phyloP scores from a whole-genome alignment of 2,113 vertebrate genomes.

The Polyodon spathula region DNA sequence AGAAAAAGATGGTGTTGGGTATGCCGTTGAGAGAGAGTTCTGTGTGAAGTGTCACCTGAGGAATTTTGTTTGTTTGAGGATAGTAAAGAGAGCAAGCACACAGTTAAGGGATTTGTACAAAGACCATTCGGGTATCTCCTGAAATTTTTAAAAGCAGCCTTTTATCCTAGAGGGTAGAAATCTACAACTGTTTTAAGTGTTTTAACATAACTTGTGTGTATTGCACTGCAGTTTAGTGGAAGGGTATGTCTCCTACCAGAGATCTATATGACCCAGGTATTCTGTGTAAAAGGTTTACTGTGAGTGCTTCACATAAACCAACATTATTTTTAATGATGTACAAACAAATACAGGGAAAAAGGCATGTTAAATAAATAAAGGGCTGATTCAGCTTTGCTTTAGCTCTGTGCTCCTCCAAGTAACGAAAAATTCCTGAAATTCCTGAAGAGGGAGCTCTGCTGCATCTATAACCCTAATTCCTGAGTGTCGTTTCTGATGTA shows the following conservation, averaged over 20 bases:
- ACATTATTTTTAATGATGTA: no score
- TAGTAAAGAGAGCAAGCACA: constrained; percentile 11
- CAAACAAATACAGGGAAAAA: no score
- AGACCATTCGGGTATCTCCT: constrained; percentile 23
- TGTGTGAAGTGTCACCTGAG: constrained; percentile 31
- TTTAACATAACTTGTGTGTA: no score
- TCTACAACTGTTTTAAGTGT: no score
- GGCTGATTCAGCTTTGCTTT: constrained; percentile 40
- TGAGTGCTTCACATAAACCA: no score
- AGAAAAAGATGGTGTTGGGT: constrained; percentile 42
- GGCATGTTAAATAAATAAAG: constrained; percentile 54
- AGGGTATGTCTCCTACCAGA: no score
- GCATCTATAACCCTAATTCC: no score
- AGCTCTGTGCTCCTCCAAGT: constrained; percentile 40
- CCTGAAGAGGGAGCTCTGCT: constrained; percentile 25
- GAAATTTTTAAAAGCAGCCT: no score
- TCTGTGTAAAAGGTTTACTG: no score
- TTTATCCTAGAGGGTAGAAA: no score
- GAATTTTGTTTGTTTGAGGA: constrained; percentile 19
- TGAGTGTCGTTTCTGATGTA: not conserved
- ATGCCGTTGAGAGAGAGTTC: constrained; percentile 27
- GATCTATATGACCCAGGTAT: no score
- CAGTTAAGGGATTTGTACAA: constrained; percentile 13
- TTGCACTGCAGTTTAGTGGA: constrained; percentile 35
- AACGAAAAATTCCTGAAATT: constrained; percentile 42